Base-by-base conservation (phyloP, 2,113 vertebrate genomes). In the Coptodon bakossiorum region DNA sequence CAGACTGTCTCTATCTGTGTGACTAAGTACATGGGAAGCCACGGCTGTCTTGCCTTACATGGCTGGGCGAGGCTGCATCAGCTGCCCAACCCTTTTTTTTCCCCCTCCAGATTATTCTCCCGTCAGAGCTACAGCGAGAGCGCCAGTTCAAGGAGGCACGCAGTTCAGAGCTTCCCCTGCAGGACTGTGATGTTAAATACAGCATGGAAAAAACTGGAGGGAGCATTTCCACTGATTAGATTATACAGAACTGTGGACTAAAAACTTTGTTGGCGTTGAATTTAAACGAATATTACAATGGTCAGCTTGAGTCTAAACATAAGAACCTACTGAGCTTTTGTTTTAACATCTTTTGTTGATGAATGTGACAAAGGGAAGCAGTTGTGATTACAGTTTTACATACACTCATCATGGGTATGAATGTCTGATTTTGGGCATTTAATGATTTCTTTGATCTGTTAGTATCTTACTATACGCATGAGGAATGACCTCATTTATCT, bases 41-140 rank as follows among this genome's bases (percentile, higher is more conserved):
- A 9, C 78, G 38, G 40, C 45, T 56, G 90, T 90, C 79, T 88
- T 86, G 68, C 92, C 92, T 94, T 93, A 91, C 82, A 92, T 89
- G 93, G 88, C 81, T 87, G 95, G 94, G 93, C 57, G 93, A 94
- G 94, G 90, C 93, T 94, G 63, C 88, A 31, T 50, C 89, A 80
- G 86, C 61, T 54, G 94, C 95, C 95, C 94, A 91, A 83, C 94
- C 95, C 93, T 76, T 79, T 87, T 85, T 71, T 9, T 5, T 0
- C 0, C 2, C 9, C 36, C 85, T 91, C 45, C 66, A 82, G 83
- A 83, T 34, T 79, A 85, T 73, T 89, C 40, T 86, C 50, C 54
- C 45, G 78, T 83, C 86, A 78, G 31, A 56, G 56, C 59, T 19
- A 73, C 87, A 19, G 29, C 43, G 27, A 79, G 80, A 19, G 48